A percentile compares a stretch with the other conserved stretches of the same genome.
phyloP scores from a whole-genome alignment of 2,113 vertebrate species.

The Mesocricetus auratus region DNA sequence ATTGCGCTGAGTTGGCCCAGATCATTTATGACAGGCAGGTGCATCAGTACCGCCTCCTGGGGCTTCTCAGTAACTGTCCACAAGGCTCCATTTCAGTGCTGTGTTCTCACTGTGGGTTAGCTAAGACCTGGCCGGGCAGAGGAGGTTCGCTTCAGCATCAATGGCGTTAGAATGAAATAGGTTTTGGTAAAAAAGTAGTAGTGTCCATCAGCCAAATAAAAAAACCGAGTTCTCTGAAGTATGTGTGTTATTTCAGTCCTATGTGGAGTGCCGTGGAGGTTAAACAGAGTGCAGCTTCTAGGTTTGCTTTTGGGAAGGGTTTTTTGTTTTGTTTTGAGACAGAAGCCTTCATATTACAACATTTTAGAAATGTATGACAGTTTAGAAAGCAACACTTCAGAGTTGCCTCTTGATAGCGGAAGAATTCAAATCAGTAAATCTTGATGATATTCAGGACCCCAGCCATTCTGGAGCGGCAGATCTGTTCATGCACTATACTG shows the following conservation, averaged over 20 bases:
- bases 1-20: not conserved
- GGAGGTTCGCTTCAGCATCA: not conserved
- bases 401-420: not conserved
- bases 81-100: slow-evolving; percentile 67
- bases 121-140: slow-evolving; percentile 44
- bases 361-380: not conserved
- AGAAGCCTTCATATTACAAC: not conserved
- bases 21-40: slow-evolving; percentile 65
- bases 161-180: not conserved
- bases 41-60: slow-evolving; percentile 61
- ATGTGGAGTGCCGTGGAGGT: not conserved
- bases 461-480: not conserved
- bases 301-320: not conserved
- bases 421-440: not conserved
- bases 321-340: not conserved
- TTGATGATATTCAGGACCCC: not conserved
- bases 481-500: not conserved
- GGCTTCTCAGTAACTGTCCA: slow-evolving; percentile 62
- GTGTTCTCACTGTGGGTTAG: slow-evolving; percentile 63
- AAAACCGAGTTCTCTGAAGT: slow-evolving; percentile 2
- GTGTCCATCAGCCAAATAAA: slow-evolving; percentile 25
- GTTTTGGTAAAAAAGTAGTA: slow-evolving; percentile 39
- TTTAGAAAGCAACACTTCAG: slow-evolving; percentile 40
- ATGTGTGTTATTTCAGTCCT: not conserved
- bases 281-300: not conserved